These are phyloP conservation scores for Threskiornis aethiopicus DNA, from an alignment of 2,797 vertebrate species.

Conservation along the genomic window DNA sequence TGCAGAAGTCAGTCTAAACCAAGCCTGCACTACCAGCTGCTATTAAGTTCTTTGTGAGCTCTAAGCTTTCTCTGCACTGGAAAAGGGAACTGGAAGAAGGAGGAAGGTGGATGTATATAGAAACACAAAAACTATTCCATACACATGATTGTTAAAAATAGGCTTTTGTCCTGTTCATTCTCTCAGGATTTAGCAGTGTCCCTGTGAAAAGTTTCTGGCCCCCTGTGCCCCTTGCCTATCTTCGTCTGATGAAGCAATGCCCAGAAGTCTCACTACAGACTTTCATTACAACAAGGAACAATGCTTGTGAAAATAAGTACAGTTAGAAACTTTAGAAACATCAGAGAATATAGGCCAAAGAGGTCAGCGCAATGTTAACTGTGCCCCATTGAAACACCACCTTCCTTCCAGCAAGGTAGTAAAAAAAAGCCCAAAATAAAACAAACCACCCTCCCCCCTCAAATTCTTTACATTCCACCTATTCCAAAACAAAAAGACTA, in stretches of 20 bases:
- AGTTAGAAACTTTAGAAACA: not conserved
- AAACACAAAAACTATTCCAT: not conserved
- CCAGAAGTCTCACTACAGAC: not conserved
- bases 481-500: not conserved
- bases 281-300: not conserved
- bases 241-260: not conserved
- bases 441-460: accelerated
- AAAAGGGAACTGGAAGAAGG: not conserved
- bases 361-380: not conserved
- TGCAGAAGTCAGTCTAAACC: not conserved
- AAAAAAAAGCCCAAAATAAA: not conserved
- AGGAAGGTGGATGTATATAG: not conserved
- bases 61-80: not conserved
- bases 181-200: not conserved
- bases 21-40: not conserved
- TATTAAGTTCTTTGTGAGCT: not conserved
- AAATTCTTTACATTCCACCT: not conserved
- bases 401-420: not conserved
- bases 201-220: accelerated
- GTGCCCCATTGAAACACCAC: not conserved
- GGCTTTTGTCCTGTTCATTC: not conserved
- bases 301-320: not conserved
- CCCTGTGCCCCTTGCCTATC: not conserved
- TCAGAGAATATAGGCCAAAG: not conserved
- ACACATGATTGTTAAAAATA: not conserved